Percentiles rank a stretch among this genome's conserved stretches.
These are phyloP conservation scores for Phoxinus phoxinus DNA, from an alignment of 2,113 vertebrate genomes.

Conservation along the genomic window DNA sequence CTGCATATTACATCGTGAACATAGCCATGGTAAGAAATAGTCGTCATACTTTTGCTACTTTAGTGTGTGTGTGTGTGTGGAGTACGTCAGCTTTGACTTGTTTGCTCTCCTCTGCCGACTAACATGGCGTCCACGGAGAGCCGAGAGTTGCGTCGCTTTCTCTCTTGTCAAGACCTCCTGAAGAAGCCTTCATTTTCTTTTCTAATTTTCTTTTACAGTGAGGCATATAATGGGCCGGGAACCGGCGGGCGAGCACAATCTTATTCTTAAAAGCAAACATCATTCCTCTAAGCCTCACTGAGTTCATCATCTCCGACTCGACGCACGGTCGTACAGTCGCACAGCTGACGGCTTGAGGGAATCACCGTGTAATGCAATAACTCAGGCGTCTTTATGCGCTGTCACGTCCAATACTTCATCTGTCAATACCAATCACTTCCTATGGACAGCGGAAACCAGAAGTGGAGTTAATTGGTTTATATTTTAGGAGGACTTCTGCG, in stretches of 20 bases:
- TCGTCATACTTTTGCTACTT: neutral
- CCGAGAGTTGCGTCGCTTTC: neutral
- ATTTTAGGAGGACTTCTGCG: neutral
- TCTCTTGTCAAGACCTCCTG: neutral
- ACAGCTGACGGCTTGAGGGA: constrained; percentile 52
- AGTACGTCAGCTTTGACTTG: neutral
- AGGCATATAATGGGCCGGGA: neutral
- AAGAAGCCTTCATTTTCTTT: no score
- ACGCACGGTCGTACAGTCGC: constrained; percentile 20
- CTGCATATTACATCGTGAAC: neutral
- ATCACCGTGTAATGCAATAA: constrained; percentile 67
- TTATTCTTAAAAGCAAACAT: constrained; percentile 48
- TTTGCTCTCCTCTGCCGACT: neutral
- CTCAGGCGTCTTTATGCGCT: constrained; percentile 66
- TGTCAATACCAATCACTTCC: constrained; percentile 45
- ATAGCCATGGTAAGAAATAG: neutral
- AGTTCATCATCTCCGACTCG: constrained; percentile 30
- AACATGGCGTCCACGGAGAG: neutral
- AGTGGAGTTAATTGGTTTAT: neutral
- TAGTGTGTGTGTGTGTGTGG: neutral
- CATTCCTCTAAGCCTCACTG: constrained; percentile 39
- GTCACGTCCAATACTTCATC: constrained; percentile 72
- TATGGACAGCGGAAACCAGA: constrained; percentile 18
- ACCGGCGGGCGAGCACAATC: neutral
- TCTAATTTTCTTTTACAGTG: neutral